Base-by-base conservation (phyloP, 1,140 invertebrate species). In the Charaxes varanes region DNA sequence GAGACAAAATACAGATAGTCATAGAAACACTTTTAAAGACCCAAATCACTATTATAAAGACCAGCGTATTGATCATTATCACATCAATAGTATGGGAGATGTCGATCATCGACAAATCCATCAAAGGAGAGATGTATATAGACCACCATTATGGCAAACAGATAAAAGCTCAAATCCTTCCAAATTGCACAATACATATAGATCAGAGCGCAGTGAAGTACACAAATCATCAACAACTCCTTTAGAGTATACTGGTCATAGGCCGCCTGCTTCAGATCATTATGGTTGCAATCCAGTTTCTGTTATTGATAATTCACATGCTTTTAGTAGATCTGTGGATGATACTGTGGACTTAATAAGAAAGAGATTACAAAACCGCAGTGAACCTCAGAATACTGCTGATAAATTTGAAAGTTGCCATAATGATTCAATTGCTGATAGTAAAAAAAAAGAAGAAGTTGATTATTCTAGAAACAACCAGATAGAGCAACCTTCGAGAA, bases 311-410 rank as follows among this genome's bases (percentile, higher is more conserved):
- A 69, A 68, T n/a, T 70, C 71, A n/a, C 55, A 72, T 31, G 60
- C 55, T 28, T 83, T 78, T 41, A 79, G 58, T 21, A 40, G 64
- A 6, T 78, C 79, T 21, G 60, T 81, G 18, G 71, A 78, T 65
- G 79, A 81, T 24, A 81, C 79, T 26, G 77, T 83, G 26, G 65
- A 79, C 56, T 70, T 83, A 46, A 48, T 83, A n/a, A 58, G 74
- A 36, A 72, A 67, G 51, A 49, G 63, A 17, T 49, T 83, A 23
- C 34, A 65, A 31, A 68, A 65, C 35, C 53, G 72, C 8, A 66
- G 56, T 55, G 67, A 79, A 30, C 35, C 48, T 10, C 55, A 57
- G 16, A 44, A 42, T 8, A 6, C 37, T 15, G 30, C 43, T 28
- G 48, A 53, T 18, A 57, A 53, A 36, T 26, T 41, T 21, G 31